Evolutionary conservation across 2,797 vertebrate genomes (phyloP).

Genomic region (Fistularia tabacaria): DNA sequence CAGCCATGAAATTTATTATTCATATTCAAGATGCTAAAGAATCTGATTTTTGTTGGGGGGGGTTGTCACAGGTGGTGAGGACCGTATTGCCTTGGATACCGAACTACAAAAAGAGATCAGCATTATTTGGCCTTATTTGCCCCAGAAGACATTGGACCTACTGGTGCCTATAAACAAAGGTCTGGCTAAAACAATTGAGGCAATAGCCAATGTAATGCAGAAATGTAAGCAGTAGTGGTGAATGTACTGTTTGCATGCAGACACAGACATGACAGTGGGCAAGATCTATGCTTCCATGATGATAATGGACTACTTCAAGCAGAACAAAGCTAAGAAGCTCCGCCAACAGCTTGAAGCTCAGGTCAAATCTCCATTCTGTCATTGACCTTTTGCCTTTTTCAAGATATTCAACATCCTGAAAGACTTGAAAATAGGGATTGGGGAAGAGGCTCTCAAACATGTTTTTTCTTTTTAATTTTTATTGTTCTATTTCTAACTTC

Average conservation of each 20-base stretch:
- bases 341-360: slow-evolving; percentile 91
- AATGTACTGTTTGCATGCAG: slow-evolving; percentile 64
- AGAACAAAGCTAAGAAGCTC: slow-evolving; percentile 97
- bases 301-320: slow-evolving; percentile 99
- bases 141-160: slow-evolving; percentile 93
- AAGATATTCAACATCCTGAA: background rate
- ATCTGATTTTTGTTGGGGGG: slow-evolving; percentile 5
- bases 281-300: slow-evolving; percentile 99
- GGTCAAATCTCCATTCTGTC: slow-evolving; percentile 62
- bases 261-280: slow-evolving; percentile 95
- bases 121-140: slow-evolving; percentile 95
- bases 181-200: slow-evolving; percentile 56
- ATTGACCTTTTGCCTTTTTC: background rate
- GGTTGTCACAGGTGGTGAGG: slow-evolving; percentile 84
- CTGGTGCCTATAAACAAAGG: slow-evolving; percentile 98
- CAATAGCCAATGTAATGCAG: slow-evolving; percentile 1
- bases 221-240: slow-evolving; percentile 12
- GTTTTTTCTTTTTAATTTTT: background rate
- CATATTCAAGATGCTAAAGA: background rate
- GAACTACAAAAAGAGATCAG: slow-evolving; percentile 97
- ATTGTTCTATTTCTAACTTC: slow-evolving; percentile 22
- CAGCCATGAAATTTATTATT: no score
- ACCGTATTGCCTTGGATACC: slow-evolving; percentile 85
- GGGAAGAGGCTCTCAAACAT: background rate
- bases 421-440: background rate